Evolutionary conservation across 2,797 vertebrate genomes (phyloP).

Genomic region (Chaetodon trifasciatus): DNA sequence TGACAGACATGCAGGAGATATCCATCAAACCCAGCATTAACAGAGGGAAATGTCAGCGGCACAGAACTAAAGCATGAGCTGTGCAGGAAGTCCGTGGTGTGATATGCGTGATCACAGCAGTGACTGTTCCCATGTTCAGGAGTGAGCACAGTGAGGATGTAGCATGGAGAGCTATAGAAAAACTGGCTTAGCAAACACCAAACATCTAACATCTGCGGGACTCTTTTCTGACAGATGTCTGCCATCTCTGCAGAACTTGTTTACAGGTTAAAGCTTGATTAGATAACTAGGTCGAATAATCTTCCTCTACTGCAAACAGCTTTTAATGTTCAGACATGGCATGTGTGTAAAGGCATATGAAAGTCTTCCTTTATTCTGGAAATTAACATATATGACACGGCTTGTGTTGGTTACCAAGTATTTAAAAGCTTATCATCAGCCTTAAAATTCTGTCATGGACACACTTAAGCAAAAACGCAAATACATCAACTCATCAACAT

Average conservation of each 20-base stretch:
- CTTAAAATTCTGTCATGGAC: neutral
- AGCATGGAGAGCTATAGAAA: constrained; percentile 17
- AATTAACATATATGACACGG: constrained; percentile 29
- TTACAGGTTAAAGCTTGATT: constrained; percentile 80
- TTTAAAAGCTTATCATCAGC: constrained; percentile 4
- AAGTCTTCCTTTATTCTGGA: neutral
- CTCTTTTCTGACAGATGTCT: constrained; percentile 73
- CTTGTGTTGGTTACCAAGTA: constrained; percentile 14
- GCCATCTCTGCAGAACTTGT: constrained; percentile 64
- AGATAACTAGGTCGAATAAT: constrained; percentile 70
- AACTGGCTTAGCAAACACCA: constrained; percentile 28
- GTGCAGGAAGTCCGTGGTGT: constrained; percentile 18
- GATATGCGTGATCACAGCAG: constrained; percentile 44
- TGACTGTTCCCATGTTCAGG: constrained; percentile 20
- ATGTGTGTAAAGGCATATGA: neutral
- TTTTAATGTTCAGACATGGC: constrained; percentile 50
- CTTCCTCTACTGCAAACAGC: constrained; percentile 27
- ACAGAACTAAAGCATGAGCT: constrained; percentile 11
- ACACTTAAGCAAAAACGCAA: constrained; percentile 19
- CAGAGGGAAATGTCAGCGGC: constrained; percentile 22
- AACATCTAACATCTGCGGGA: constrained; percentile 73
- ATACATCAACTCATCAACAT: neutral
- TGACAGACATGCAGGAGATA: constrained; percentile 36
- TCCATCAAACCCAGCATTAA: constrained; percentile 16
- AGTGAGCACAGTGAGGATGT: constrained; percentile 1